Base-by-base conservation (phyloP, 2,797 vertebrate species). In the Phataginus tricuspis region DNA sequence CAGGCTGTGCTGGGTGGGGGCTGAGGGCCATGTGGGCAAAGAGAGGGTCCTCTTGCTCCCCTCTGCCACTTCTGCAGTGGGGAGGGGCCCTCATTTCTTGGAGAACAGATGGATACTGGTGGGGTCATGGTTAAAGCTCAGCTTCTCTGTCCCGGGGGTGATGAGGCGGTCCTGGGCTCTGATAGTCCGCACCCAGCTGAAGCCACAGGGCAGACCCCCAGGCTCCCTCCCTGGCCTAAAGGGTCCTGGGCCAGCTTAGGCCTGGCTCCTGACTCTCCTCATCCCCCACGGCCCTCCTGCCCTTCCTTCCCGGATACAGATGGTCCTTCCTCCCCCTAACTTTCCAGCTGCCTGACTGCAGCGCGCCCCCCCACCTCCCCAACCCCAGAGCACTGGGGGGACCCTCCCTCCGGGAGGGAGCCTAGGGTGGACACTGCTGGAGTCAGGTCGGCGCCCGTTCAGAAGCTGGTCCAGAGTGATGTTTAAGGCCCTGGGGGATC, bases 281-380 rank as follows among this genome's bases (percentile, higher is more conserved):
- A 16, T 18, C 75, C 27, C 25, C 16, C 23, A 8, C 2, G 4
- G 42, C 29, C 39, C 61, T 51, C 49, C 29, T 15, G 29, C 66
- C 66, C 34, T 23, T 71, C 13, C 29, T 0, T 74, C 12, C 21
- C 69, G 4, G 1, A 18, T 14, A 39, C 25, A 61, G 53, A 79
- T n/a, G 49, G 51, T 25, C 66, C 71, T 34, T n/a, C 49, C n/a
- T 57, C 21, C 51, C 29, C 53, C 15, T 29, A 59, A 5, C 18
- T 25, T 39, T 12, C 64, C 11, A 14, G 0, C 3, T 0, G 16
- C 45, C 53, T 72, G 51, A 25, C 18, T 29, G 23, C 37, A 21
- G 37, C 7, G 7, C 31, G 1, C 0, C 0, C 15, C 37, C 34
- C 8, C 4, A 8, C 2, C 2, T 15, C 34, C 27, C 14, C 64